Evolutionary conservation across 2,797 vertebrate species (phyloP).

Genomic region (Xerus rutilus): DNA sequence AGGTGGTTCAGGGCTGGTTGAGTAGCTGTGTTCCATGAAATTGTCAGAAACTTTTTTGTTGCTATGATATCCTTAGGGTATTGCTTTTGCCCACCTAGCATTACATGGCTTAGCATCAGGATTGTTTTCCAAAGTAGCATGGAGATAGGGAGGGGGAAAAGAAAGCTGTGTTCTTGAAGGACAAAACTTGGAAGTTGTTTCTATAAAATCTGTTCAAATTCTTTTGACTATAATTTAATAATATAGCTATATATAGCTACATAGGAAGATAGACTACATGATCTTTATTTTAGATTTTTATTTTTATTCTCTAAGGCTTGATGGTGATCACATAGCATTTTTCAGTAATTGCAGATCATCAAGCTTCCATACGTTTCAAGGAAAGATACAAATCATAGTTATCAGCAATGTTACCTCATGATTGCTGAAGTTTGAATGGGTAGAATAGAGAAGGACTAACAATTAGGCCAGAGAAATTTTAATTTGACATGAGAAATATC

Average conservation of each 20-base stretch:
- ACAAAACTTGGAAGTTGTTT: background rate
- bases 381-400: background rate
- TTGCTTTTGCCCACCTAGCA: background rate
- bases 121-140: background rate
- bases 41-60: background rate
- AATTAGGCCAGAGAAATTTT: background rate
- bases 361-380: background rate
- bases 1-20: background rate
- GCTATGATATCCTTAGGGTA: background rate
- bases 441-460: background rate
- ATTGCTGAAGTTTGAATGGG: background rate
- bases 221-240: background rate
- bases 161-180: background rate
- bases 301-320: background rate
- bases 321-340: background rate
- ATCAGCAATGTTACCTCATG: background rate
- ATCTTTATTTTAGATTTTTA: background rate
- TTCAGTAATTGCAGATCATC: background rate
- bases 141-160: background rate
- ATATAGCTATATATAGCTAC: background rate
- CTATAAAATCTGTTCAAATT: background rate
- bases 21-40: background rate
- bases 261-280: background rate
- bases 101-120: background rate
- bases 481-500: conserved; percentile 7